Base-by-base conservation (phyloP, 2,888 invertebrate genomes). In the Melipona bicolor region DNA sequence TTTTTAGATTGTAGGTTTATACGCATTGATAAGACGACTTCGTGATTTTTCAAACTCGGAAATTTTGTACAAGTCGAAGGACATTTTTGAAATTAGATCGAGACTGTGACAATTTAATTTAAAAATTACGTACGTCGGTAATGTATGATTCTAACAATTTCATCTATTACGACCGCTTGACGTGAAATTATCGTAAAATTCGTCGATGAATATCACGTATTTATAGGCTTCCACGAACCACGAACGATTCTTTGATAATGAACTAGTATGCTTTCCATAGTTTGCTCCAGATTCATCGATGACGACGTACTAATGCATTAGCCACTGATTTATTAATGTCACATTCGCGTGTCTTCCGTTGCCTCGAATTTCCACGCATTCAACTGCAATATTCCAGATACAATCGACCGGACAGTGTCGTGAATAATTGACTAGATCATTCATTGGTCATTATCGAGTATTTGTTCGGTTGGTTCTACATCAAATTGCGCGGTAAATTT, bases 181-280 rank as follows among this genome's bases (percentile, higher is more conserved):
- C 43, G 11, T 43, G 43, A 43, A 43, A 43, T 43, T 43, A 43
- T 43, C 43, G 43, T 1, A 11, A 43, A 11, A 43, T 43, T 43
- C 43, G 43, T 43, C 43, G 43, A 43, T 11, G 43, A 43, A 43
- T 9, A 43, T 43, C 43, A 43, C 43, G 43, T 43, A 43, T 43
- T 43, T 43, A 43, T 43, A 43, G 43, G 43, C 43, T 43, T 43
- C 43, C 9, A 9, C 9, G 11, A 43, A 43, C 43, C 43, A 43
- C 43, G 43, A 43, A 43, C 50, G 24, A 61, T 36, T 77, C 50
- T 61, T 70, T 77, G 32, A 69, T 76, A 76, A 49, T 49, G 19
- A 15, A 61, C 56, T 32, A n/a, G 49, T 49, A 49, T 56, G 59
- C 56, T 21, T 61, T 24, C 50, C 50, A 11, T 4, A 9, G 50